Evolutionary conservation across 2,888 invertebrate genomes (phyloP), one percentile per base, ranked within the genome.

Genomic region (Lordiphosa fenestrarum): DNA sequence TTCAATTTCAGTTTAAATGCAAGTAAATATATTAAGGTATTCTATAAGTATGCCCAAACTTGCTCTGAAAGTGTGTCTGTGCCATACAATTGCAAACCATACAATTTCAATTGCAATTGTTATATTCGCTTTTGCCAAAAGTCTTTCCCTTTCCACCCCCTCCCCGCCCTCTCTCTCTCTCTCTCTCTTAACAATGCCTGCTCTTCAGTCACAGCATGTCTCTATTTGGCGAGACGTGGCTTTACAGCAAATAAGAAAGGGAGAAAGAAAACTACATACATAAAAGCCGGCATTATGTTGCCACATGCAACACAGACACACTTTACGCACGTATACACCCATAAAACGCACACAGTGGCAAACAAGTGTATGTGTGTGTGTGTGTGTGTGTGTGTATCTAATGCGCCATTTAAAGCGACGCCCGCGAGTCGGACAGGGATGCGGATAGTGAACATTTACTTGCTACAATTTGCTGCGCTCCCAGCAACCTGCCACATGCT

Each of bases 211-310:
- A 55, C 65, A 49, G 76, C 64, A 81, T 66, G 75, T 66, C 82
- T 76, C 66, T 74, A 74, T 71, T 81, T 65, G 53, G 53, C 41
- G 56, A 38, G 49, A 44, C 51, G 36, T 46, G 38, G 49, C 19
- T 40, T 40, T 38, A 49, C 21, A 50, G 48, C 49, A 48, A 6
- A 40, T 15, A 41, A 35, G 19, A 10, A 15, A 44, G 33, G n/a
- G 40, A 36, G 48, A 48, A 30, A 60, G 5, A 49, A 39, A 47
- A 30, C 46, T 52, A 59, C 55, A 54, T 61, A 53, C 65, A 77
- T 66, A 66, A 78, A 78, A 68, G 70, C 80, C 70, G 77, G 68
- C 80, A 83, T 80, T 72, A 80, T 80, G 68, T 75, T 80, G 77
- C 72, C 72, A 75, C 73, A 82, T 80, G 72, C 73, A 75, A 75